A percentile compares a stretch with the other conserved stretches of the same genome.
These are phyloP conservation scores for Phasia obesa DNA, from an alignment of 2,888 invertebrate genomes.

Conservation along the genomic window DNA sequence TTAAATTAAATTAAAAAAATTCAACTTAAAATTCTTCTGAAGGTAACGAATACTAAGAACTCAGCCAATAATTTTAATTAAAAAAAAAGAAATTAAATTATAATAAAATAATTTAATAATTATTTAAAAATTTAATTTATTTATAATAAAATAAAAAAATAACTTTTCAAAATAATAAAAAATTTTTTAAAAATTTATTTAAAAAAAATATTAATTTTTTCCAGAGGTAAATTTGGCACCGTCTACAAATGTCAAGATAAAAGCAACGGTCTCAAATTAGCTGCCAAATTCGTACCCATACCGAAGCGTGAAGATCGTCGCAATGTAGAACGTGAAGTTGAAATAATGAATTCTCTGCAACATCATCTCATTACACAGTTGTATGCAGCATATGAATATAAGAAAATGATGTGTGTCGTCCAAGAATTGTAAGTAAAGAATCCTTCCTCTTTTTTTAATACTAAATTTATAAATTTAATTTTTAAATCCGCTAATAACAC, in stretches of 20 bases:
- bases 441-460: too few species aligned
- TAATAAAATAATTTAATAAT: too few species aligned
- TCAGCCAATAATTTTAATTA: too few species aligned
- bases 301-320: constrained; percentile 92
- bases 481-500: too few species aligned
- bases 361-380: constrained; percentile 98
- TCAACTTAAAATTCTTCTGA: too few species aligned
- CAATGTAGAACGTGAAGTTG: constrained; percentile 97
- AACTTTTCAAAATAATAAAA: too few species aligned
- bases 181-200: not conserved
- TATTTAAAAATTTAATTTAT: too few species aligned
- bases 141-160: too few species aligned
- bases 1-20: too few species aligned
- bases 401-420: constrained; percentile 97
- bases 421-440: constrained; percentile 94
- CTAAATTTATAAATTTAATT: too few species aligned
- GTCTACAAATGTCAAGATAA: constrained; percentile 96
- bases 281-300: constrained; percentile 96
- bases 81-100: too few species aligned
- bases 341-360: constrained; percentile 96
- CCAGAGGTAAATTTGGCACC: constrained; percentile 98
- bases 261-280: constrained; percentile 89
- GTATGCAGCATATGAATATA: constrained; percentile 97
- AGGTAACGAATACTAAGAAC: too few species aligned
- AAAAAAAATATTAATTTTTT: constrained; percentile 64